A percentile compares a stretch with the other conserved stretches of the same genome.
Evolutionary conservation across 2,797 vertebrate genomes (phyloP).

Genomic region (Parambassis ranga): DNA sequence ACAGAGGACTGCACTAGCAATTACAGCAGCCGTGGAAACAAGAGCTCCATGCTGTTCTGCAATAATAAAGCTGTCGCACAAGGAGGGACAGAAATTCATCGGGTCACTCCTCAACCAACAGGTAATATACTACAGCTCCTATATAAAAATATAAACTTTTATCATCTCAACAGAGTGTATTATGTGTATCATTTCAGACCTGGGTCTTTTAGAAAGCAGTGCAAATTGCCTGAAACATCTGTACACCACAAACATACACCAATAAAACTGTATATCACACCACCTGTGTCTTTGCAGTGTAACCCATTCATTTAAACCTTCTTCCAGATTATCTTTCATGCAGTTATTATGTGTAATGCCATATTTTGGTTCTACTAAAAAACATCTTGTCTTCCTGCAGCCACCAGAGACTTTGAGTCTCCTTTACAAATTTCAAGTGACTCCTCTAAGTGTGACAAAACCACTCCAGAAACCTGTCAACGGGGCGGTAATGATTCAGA

Average conservation of each 20-base stretch:
- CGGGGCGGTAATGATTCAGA: slow-evolving; percentile 41
- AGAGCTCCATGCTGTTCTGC: slow-evolving; percentile 77
- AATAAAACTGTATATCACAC: not conserved
- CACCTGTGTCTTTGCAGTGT: not conserved
- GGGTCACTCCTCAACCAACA: slow-evolving; percentile 26
- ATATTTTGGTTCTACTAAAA: not conserved
- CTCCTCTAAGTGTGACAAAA: slow-evolving; percentile 48
- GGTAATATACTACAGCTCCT: slow-evolving; percentile 56
- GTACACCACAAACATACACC: not conserved
- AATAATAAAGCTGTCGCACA: slow-evolving; percentile 79
- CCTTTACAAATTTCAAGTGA: slow-evolving; percentile 42
- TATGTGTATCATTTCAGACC: too few species aligned
- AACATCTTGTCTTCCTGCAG: slow-evolving; percentile 39
- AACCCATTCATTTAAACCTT: not conserved
- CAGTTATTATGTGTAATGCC: not conserved
- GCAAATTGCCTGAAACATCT: too few species aligned
- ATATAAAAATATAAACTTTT: too few species aligned
- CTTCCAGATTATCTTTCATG: not conserved
- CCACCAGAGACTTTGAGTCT: slow-evolving; percentile 25
- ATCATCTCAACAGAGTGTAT: not conserved
- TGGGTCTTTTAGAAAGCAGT: too few species aligned
- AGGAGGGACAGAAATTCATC: slow-evolving; percentile 63
- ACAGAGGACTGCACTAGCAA: slow-evolving; percentile 84
- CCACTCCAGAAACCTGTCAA: slow-evolving; percentile 42
- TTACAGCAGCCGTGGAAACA: slow-evolving; percentile 73